phyloP scores from a whole-genome alignment of 2,797 vertebrate species.

The Gambelia wislizenii region DNA sequence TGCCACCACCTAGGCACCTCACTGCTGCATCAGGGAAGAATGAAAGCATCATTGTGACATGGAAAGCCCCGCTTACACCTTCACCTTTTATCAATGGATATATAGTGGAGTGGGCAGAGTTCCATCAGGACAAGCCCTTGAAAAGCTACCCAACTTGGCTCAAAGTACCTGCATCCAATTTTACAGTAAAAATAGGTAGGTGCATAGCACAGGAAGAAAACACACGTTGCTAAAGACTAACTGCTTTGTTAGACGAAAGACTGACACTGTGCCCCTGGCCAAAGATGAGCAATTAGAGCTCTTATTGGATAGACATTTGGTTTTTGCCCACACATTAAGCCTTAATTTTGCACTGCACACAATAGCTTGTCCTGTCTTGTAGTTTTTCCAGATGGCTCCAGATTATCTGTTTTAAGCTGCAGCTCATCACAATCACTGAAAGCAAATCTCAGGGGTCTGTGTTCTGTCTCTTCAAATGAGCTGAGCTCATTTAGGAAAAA shows the following conservation, averaged over 20 bases:
- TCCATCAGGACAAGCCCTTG: accelerated
- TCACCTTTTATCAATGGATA: constrained; percentile 59
- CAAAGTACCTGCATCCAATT: constrained; percentile 61
- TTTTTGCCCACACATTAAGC: background rate
- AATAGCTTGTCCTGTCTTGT: background rate
- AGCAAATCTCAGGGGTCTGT: background rate
- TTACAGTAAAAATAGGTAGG: constrained; percentile 82
- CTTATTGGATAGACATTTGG: background rate
- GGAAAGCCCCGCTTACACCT: constrained; percentile 70
- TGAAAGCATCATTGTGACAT: constrained; percentile 81
- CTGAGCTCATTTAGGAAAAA: background rate
- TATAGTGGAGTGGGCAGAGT: constrained; percentile 85
- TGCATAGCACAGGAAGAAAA: accelerated
- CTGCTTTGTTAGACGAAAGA: background rate
- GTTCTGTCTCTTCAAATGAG: background rate
- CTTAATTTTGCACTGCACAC: background rate
- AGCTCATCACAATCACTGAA: background rate
- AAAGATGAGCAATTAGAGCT: background rate
- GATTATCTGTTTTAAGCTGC: background rate
- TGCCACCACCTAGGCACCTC: constrained; percentile 65
- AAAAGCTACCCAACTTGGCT: constrained; percentile 78
- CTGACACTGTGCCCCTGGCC: background rate
- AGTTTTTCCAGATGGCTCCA: background rate
- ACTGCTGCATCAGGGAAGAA: constrained; percentile 32
- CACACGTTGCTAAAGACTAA: too few relatives aligned